Conservation (phyloP, 2,888 invertebrate genomes). For the Plagodis pulveraria region DNA sequence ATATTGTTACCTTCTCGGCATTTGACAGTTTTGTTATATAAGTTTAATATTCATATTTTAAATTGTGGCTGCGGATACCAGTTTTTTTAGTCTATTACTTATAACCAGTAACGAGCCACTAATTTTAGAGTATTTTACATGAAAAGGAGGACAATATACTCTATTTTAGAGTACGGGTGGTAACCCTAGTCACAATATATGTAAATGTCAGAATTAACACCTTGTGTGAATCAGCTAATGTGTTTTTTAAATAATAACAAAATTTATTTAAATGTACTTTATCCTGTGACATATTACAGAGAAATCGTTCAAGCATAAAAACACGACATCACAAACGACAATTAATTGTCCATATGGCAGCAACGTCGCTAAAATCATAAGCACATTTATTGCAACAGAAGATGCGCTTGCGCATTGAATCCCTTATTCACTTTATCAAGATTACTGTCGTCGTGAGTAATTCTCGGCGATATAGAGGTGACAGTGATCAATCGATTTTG, state of each 20-base stretch:
- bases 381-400: conserved; percentile 26
- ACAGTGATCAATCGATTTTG: conserved; percentile 78
- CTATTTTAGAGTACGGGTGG: too few relatives aligned
- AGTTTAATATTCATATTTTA: too few relatives aligned
- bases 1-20: too few relatives aligned
- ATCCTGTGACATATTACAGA: conserved; percentile 1
- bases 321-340: conserved; percentile 15
- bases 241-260: background rate
- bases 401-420: conserved; percentile 48
- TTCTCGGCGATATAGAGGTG: conserved; percentile 60
- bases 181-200: background rate
- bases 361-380: conserved; percentile 37
- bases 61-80: too few relatives aligned
- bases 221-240: background rate
- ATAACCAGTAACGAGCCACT: too few relatives aligned
- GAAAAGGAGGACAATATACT: too few relatives aligned
- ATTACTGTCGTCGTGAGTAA: conserved; percentile 71
- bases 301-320: conserved; percentile 6
- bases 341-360: conserved; percentile 31
- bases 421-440: conserved; percentile 64
- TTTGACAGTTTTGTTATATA: too few relatives aligned
- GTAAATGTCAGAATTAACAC: background rate
- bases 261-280: background rate
- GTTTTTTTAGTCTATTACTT: too few relatives aligned
- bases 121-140: too few relatives aligned